phyloP scores from a whole-genome alignment of 2,113 vertebrate species.

The Panthera leo region DNA sequence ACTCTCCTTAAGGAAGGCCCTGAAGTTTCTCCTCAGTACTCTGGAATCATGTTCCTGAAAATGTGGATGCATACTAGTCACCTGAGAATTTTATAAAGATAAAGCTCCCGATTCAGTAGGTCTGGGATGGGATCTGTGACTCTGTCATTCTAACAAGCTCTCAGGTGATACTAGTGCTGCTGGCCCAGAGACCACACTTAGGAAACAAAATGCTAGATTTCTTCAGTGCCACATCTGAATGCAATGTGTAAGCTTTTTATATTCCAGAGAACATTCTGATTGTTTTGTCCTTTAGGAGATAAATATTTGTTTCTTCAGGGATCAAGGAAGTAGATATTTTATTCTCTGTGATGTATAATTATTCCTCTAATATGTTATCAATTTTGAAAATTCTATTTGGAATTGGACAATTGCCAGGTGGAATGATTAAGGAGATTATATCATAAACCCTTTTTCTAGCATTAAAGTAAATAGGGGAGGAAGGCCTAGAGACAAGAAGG shows the following conservation, averaged over 20 bases:
- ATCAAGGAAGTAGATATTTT: constrained; percentile 21
- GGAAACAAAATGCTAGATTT: not conserved
- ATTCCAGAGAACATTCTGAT: not conserved
- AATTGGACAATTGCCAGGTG: not conserved
- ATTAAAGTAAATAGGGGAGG: not conserved
- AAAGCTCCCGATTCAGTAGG: not conserved
- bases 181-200: not conserved
- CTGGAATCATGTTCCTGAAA: not conserved
- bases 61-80: not conserved
- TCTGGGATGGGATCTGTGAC: not conserved
- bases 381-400: constrained; percentile 44
- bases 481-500: not conserved
- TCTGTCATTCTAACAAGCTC: not conserved
- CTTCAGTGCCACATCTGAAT: not conserved
- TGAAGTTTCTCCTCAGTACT: not conserved
- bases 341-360: not conserved
- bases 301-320: not conserved
- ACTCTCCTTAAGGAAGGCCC: not conserved
- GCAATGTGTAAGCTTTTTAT: not conserved
- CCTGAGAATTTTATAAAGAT: not conserved
- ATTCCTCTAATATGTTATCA: not conserved
- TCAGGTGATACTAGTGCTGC: not conserved
- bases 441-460: not conserved
- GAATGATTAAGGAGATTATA: not conserved
- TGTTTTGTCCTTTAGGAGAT: not conserved